These are phyloP conservation scores for Bombus pascuorum DNA, from an alignment of 1,140 invertebrate species.

Conservation along the genomic window DNA sequence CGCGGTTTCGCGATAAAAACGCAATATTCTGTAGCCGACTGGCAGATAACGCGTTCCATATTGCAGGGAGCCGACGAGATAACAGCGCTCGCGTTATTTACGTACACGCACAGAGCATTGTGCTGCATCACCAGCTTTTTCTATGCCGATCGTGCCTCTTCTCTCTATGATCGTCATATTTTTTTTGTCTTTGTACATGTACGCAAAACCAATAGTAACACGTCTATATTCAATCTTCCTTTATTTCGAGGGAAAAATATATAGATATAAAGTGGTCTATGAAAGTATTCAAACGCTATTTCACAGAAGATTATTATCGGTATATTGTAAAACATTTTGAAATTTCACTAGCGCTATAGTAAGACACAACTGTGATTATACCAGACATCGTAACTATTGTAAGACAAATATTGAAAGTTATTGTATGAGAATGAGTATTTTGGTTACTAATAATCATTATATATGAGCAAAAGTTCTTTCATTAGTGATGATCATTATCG, in stretches of 20 bases:
- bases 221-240: too few species aligned
- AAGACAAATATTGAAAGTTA: too few species aligned
- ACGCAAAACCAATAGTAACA: background rate
- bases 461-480: too few species aligned
- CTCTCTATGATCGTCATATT: background rate
- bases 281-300: background rate
- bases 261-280: background rate
- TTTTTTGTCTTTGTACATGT: too few species aligned
- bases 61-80: constrained; percentile 59
- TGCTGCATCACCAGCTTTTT: constrained; percentile 49
- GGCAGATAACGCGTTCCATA: constrained; percentile 64
- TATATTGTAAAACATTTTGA: background rate
- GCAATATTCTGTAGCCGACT: constrained; percentile 62
- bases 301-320: too few species aligned
- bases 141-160: background rate
- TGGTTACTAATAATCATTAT: too few species aligned
- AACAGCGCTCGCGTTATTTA: constrained; percentile 60
- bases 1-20: constrained; percentile 59
- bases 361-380: background rate
- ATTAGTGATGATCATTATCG: too few species aligned
- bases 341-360: background rate
- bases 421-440: too few species aligned
- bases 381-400: too few species aligned
- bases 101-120: constrained; percentile 33
- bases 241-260: background rate